Base-by-base conservation (phyloP, 2,113 vertebrate species). In the Forbesichthys papilliferus region DNA sequence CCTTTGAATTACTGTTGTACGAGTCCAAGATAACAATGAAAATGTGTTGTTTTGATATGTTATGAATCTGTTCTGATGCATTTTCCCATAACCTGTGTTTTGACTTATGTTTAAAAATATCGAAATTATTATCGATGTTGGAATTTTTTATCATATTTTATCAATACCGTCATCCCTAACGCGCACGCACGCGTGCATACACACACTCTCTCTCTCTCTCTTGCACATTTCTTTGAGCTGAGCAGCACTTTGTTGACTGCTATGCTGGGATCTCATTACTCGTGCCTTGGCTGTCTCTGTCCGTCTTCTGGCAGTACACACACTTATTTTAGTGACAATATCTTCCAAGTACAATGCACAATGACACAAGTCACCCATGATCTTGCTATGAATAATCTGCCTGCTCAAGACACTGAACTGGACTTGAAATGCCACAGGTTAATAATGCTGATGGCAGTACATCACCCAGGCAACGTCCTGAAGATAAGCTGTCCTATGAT, bases 341-440 rank as follows among this genome's bases (percentile, higher is more conserved):
- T 68, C 36, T 72, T 60, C 75, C 68, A 69, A 67, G 80, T 76
- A 51, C 34, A 49, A 57, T 56, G 64, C 49, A 69, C 65, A 46
- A 16, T 7, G 13, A 48, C 27, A 42, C 11, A 51, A 1, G 5
- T 55, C 76, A 68, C 68, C 75, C 84, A 51, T 5, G 48, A 48
- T 68, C 73, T 62, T 20, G 56, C 33, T 65, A 59, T 73, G 18
- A 76, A 77, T 58, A 59, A 66, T 52, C 61, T 1, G n/a, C 58
- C 20, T 33, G 61, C 54, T 73, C 34, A 53, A 18, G 47, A 8
- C 58, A 70, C 79, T 62, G 3, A 74, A 73, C 73, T 68, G 13
- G 14, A 20, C 70, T 85, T 78, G 75, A 75, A 82, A 68, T 68
- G 61, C 57, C 60, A 62, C 62, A 77, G 58, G 12, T 77, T 64